Base-by-base conservation (phyloP, 2,113 vertebrate species). In the Bubo scandiacus region DNA sequence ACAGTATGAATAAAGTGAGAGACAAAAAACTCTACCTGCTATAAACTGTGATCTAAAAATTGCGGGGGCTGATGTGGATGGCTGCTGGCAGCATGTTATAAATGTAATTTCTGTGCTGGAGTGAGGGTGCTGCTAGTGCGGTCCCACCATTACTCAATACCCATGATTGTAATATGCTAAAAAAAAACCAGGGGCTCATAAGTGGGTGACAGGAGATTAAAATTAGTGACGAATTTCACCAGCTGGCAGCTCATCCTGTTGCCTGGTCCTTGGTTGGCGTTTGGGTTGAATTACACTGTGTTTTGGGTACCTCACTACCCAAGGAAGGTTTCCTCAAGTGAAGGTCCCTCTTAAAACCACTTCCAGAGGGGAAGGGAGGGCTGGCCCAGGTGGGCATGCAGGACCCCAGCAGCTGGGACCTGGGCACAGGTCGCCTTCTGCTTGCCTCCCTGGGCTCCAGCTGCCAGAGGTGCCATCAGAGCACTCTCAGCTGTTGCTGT, bases 31-130 rank as follows among this genome's bases (percentile, higher is more conserved):
- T 86, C 93, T 92, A 52, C 96, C 30, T 81, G 77, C 58, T 87
- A 40, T 89, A 95, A 96, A 92, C 92, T 96, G 89, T 87, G 92
- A 96, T 95, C 61, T 86, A 57, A 88, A 95, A 86, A 80, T 54
- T 67, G 89, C 90, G 95, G 72, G 92, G 88, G 89, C 58, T 95
- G 95, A 70, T 92, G 71, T 63, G 10, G 0, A 73, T 83, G 88
- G 25, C 70, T 92, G 74, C 71, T 92, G 86, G 92, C 86, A 92
- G 25, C 2, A 7, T 85, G 58, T 90, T 94, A 86, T n/a, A 91
- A 86, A 88, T 81, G 92, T 81, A 45, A 82, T 74, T 93, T 96
- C 81, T 82, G 14, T 74, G 77, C 87, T 84, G 63, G 84, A 66
- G 40, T 30, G 61, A 91, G 79, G 74, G 68, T 88, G 62, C 72